Evolutionary conservation across 2,113 vertebrate species (phyloP).

Genomic region (Rhagologus leucostigma): DNA sequence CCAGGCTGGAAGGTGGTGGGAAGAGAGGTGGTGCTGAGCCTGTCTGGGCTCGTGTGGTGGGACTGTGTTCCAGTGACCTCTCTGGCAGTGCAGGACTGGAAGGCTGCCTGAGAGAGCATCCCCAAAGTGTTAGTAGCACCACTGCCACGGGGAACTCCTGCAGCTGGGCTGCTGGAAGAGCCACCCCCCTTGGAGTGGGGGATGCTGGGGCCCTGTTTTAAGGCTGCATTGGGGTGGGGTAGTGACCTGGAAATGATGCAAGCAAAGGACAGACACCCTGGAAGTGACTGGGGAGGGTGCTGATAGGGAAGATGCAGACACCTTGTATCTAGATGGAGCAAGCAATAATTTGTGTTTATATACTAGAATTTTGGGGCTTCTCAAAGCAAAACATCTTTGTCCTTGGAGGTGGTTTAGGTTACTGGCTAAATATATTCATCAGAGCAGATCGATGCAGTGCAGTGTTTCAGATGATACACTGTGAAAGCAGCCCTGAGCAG

Average conservation of each 20-base stretch:
- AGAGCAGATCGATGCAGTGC: background rate
- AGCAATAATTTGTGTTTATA: background rate
- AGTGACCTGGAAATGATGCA: background rate
- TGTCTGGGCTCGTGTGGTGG: background rate
- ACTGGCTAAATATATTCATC: background rate
- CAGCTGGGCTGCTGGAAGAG: background rate
- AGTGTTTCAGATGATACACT: background rate
- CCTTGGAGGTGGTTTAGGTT: background rate
- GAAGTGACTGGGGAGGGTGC: background rate
- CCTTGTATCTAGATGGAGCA: background rate
- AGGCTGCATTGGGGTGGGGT: background rate
- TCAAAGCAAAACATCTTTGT: background rate
- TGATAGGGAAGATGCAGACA: background rate
- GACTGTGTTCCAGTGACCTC: background rate
- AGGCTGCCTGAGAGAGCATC: background rate
- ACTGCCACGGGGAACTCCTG: fast-evolving
- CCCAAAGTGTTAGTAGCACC: background rate
- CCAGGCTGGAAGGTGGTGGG: background rate
- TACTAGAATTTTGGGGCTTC: background rate
- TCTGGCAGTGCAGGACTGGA: fast-evolving
- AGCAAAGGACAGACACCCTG: background rate
- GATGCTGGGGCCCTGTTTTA: background rate
- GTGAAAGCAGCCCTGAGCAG: background rate
- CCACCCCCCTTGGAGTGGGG: background rate
- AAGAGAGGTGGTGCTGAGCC: background rate